Conservation (phyloP, 2,888 invertebrate species). For the Nemurella pictetii region DNA sequence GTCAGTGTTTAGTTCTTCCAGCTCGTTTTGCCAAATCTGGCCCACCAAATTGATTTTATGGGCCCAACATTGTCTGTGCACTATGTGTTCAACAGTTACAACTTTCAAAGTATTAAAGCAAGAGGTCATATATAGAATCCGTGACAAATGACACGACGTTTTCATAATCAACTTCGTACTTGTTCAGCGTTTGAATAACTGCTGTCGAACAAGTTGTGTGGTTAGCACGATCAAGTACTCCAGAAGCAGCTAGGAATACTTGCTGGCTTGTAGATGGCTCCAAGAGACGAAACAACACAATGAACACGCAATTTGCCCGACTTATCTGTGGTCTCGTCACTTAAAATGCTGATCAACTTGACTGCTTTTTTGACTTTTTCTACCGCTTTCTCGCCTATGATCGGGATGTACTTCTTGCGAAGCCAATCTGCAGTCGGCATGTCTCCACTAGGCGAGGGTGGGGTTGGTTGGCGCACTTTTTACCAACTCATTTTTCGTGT, state of each 20-base stretch:
- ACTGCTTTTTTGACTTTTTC: neutral
- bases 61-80: constrained; percentile 18
- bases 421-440: constrained; percentile 28
- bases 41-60: constrained; percentile 1
- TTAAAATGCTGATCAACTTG: neutral
- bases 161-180: neutral
- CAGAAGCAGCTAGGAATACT: neutral
- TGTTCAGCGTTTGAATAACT: neutral
- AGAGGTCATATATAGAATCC: constrained; percentile 1
- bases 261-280: neutral
- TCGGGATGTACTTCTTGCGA: constrained; percentile 31
- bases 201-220: neutral
- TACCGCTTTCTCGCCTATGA: constrained; percentile 21
- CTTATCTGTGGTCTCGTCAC: constrained; percentile 1
- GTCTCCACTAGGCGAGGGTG: too few species aligned
- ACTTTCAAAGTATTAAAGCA: constrained; percentile 5
- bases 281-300: neutral
- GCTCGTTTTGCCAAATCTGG: neutral
- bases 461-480: too few species aligned
- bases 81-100: neutral
- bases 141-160: neutral
- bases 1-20: constrained; percentile 24
- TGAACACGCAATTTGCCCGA: constrained; percentile 2
- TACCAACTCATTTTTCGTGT: too few species aligned
- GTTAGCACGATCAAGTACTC: neutral